Evolutionary conservation across 23 tunicate genomes (phyloP).

Genomic region (Ciona savignyi): DNA sequence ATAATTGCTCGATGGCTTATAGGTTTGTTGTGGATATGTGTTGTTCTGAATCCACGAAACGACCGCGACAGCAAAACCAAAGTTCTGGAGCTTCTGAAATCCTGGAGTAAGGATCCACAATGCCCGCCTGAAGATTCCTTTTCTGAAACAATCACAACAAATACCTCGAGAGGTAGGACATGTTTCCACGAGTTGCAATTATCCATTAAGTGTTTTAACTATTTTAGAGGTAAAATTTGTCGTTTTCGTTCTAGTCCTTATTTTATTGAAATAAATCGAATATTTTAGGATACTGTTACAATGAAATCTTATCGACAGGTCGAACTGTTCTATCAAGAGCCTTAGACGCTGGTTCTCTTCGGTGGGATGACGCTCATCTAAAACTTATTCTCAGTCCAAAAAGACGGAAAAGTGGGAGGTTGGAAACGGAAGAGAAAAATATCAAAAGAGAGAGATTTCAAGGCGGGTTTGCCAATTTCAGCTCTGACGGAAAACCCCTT

Average conservation of each 20-base stretch:
- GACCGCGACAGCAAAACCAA: constrained; percentile 7
- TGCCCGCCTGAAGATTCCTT: constrained; percentile 48
- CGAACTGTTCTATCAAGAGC: constrained; percentile 69
- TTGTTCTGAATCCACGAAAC: constrained; percentile 44
- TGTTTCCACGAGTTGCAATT: too few relatives aligned
- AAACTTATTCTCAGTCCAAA: constrained; percentile 16
- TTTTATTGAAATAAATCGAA: too few relatives aligned
- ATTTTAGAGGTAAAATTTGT: too few relatives aligned
- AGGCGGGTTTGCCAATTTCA: constrained; percentile 14
- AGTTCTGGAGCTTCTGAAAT: constrained; percentile 16
- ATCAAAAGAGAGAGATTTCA: neutral
- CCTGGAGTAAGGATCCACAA: constrained; percentile 36
- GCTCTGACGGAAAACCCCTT: constrained; percentile 45
- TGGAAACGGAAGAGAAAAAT: neutral
- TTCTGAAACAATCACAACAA: neutral
- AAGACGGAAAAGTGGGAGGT: neutral
- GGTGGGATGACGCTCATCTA: constrained; percentile 64
- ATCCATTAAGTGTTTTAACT: too few relatives aligned
- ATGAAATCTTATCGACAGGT: constrained; percentile 8
- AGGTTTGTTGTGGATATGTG: constrained; percentile 73
- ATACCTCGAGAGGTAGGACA: neutral
- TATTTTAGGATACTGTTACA: too few relatives aligned
- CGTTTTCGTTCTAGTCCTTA: too few relatives aligned
- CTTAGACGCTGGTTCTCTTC: constrained; percentile 41
- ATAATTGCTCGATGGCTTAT: too few relatives aligned